These are phyloP conservation scores for Pygoscelis antarcticus DNA, from an alignment of 2,113 vertebrate species.

Conservation along the genomic window DNA sequence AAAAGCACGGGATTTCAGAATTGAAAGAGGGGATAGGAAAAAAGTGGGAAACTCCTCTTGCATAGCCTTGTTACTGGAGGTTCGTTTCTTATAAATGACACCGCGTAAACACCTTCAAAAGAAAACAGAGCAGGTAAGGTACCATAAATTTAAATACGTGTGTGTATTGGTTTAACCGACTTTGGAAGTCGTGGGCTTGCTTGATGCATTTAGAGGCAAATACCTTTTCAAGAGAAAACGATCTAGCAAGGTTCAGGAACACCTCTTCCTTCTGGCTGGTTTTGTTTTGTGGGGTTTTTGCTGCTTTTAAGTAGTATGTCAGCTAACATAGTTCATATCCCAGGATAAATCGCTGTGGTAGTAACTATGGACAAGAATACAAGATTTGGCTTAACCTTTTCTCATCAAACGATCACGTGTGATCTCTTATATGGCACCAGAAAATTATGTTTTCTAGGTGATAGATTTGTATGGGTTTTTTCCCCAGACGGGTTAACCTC, in stretches of 20 bases:
- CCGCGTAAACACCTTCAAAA: background rate
- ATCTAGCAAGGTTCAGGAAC: background rate
- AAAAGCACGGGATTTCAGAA: background rate
- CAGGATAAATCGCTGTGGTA: background rate
- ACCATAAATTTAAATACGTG: accelerated
- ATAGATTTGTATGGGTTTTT: background rate
- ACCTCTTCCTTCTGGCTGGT: background rate
- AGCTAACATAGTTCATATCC: background rate
- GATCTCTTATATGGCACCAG: background rate
- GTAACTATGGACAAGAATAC: background rate
- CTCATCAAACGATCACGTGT: background rate
- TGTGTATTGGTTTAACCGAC: background rate
- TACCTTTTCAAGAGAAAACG: background rate
- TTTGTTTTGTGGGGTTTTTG: background rate
- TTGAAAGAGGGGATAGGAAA: background rate
- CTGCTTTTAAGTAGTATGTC: background rate
- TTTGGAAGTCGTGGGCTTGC: background rate
- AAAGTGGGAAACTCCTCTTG: background rate
- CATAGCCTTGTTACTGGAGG: background rate
- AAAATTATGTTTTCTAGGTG: background rate
- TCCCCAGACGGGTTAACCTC: background rate
- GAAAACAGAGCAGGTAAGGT: background rate
- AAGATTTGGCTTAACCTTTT: background rate
- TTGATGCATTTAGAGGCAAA: background rate
- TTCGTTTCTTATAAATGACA: background rate